Conservation (phyloP, 2,113 vertebrate genomes). For the Entosphenus tridentatus region DNA sequence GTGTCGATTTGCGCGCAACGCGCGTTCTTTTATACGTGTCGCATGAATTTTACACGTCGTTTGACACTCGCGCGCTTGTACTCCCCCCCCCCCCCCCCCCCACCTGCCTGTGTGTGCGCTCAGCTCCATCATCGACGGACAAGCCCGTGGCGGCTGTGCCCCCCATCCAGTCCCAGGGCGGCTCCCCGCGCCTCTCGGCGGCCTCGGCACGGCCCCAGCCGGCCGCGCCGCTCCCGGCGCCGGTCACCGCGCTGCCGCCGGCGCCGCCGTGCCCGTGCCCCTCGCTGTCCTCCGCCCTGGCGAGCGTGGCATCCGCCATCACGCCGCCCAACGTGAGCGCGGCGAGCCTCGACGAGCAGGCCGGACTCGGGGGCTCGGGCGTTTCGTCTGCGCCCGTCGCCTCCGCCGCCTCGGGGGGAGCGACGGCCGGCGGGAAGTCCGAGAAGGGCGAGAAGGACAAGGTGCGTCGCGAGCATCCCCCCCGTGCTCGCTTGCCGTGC, state of each 20-base stretch:
- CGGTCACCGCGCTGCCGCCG: slow-evolving; percentile 22
- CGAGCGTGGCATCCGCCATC: slow-evolving; percentile 26
- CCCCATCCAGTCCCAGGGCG: slow-evolving; percentile 48
- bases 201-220: slow-evolving; percentile 39
- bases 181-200: slow-evolving; percentile 45
- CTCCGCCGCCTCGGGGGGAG: slow-evolving; percentile 15
- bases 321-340: slow-evolving; percentile 64
- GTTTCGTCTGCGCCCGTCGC: slow-evolving; percentile 25
- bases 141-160: slow-evolving; percentile 39
- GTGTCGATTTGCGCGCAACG: too few relatives aligned
- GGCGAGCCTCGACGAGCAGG: slow-evolving; percentile 40
- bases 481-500: too few relatives aligned
- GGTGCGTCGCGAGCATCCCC: slow-evolving; percentile 23
- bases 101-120: not conserved
- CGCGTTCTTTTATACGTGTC: too few relatives aligned
- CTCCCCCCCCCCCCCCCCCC: not conserved
- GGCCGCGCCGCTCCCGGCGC: slow-evolving; percentile 34
- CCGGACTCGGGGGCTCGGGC: slow-evolving; percentile 15
- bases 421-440: slow-evolving; percentile 17
- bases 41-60: too few relatives aligned
- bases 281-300: slow-evolving; percentile 44
- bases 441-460: slow-evolving; percentile 64
- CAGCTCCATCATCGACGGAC: not conserved
- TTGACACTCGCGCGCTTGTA: too few relatives aligned
- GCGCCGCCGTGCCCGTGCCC: slow-evolving; percentile 23